phyloP scores from a whole-genome alignment of 2,797 vertebrate species.

The Ctenopoma kingsleyae region DNA sequence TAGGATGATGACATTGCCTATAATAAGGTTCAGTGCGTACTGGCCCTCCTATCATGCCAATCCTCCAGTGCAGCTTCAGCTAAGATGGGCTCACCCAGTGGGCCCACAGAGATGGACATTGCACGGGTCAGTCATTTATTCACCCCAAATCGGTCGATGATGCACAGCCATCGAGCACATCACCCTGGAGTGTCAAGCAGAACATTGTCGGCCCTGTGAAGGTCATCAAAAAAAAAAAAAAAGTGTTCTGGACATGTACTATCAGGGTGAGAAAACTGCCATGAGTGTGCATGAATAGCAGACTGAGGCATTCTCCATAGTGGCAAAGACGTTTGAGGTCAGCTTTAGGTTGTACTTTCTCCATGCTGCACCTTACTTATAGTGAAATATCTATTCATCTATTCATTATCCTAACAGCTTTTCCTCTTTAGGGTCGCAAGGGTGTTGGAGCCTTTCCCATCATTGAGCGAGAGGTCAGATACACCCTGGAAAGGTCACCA shows the following conservation, averaged over 20 bases:
- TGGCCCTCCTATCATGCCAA: conserved; percentile 67
- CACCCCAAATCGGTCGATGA: conserved; percentile 74
- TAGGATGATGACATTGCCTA: conserved; percentile 68
- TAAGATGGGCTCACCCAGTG: conserved; percentile 61
- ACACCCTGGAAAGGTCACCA: too few relatives aligned
- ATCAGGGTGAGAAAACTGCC: conserved; percentile 35
- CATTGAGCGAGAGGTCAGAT: too few relatives aligned
- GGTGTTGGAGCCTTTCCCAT: too few relatives aligned
- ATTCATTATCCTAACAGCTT: too few relatives aligned
- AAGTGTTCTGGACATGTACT: conserved; percentile 60
- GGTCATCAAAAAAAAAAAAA: conserved; percentile 68
- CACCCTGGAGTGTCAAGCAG: conserved; percentile 61
- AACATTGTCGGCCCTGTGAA: conserved; percentile 69
- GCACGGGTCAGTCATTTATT: conserved; percentile 57
- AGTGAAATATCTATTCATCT: background rate
- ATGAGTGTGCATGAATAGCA: conserved; percentile 36
- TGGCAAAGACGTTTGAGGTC: conserved; percentile 39
- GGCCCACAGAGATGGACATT: conserved; percentile 63
- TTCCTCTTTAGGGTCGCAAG: too few relatives aligned
- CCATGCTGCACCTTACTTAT: background rate
- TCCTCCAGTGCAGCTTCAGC: conserved; percentile 62
- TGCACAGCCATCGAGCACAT: conserved; percentile 61
- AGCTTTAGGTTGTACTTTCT: conserved; percentile 35
- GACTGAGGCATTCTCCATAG: conserved; percentile 34
- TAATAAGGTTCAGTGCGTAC: conserved; percentile 74